phyloP scores from a whole-genome alignment of 2,113 vertebrate genomes.

The Myotis brandtii region DNA sequence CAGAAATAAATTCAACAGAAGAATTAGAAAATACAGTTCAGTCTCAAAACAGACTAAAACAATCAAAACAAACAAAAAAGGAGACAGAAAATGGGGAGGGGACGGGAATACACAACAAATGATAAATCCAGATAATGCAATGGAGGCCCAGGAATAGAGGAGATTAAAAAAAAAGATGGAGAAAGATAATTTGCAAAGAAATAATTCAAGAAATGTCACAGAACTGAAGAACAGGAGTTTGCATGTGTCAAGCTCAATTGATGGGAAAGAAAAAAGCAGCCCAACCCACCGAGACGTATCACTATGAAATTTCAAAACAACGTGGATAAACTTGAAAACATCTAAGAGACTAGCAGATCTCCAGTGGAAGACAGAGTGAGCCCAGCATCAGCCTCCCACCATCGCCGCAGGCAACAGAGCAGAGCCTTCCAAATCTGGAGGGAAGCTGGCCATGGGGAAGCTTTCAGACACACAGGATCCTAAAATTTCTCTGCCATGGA shows the following conservation, averaged over 20 bases:
- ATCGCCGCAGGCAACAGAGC: neutral
- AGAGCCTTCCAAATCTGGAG: neutral
- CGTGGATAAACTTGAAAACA: neutral
- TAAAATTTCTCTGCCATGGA: neutral
- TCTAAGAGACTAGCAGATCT: neutral
- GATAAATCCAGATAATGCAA: neutral
- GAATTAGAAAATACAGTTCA: neutral
- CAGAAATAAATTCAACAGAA: neutral
- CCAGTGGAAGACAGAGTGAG: rapidly evolving
- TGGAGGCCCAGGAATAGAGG: neutral
- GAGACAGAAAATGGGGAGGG: neutral
- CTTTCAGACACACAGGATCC: neutral
- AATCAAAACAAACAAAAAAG: neutral
- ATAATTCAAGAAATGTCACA: neutral
- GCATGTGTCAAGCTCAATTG: neutral
- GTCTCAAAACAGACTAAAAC: neutral
- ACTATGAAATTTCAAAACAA: neutral
- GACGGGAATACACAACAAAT: neutral
- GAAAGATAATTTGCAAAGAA: neutral
- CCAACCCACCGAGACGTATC: neutral
- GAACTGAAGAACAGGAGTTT: neutral
- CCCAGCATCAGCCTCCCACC: neutral
- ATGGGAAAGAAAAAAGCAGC: neutral
- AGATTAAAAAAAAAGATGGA: neutral
- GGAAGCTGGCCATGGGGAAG: neutral